Evolutionary conservation across 1,140 invertebrate genomes (phyloP), one percentile per base, ranked within the genome.

Genomic region (Pemphigus obesinymphae): DNA sequence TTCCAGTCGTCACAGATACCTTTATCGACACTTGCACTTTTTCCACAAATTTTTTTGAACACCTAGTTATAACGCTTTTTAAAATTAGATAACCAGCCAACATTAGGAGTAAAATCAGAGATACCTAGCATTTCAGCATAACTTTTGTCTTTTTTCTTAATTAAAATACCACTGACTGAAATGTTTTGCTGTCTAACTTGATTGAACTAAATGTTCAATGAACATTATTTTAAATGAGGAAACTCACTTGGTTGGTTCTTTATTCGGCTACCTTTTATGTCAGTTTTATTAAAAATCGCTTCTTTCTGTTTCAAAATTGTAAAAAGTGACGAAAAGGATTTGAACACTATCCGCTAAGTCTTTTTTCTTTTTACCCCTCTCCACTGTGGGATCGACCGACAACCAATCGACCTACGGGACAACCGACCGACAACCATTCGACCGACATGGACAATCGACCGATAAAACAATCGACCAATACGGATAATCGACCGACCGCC

Each of bases 1-100:
- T 73, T 50, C 70, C 7, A 73, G 34, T 73, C 70, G n/a, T 23
- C 11, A 73, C 70, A 73, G 6, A 48, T 40, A 73, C 23, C 43
- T 34, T 40, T 23, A 73, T 73, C 43, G 23, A 73, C 70, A 40
- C 23, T 23, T 26, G 70, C 70, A 73, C 70, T 40, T 73, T 78
- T 6, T 26, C 29, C 58, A 63, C 58, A 23, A 26, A 23, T 26
- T 63, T 63, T 63, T 26, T 31, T 26, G 29, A 63, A 63, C 7
- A 63, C 58, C 29, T n/a, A 66, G 3, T 37, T n/a, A 66, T 66
- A 11, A 31, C 34, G 61, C 34, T 66, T 66, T 66, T 66, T 66
- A 66, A 66, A 66, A 26, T 63, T 63, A 31, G 23, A 63, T 20
- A 10, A 29, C 61, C 61, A 29, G 26, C 23, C 6, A 7, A 15